These are phyloP conservation scores for Chauna torquata DNA, from an alignment of 2,113 vertebrate species.

Conservation along the genomic window DNA sequence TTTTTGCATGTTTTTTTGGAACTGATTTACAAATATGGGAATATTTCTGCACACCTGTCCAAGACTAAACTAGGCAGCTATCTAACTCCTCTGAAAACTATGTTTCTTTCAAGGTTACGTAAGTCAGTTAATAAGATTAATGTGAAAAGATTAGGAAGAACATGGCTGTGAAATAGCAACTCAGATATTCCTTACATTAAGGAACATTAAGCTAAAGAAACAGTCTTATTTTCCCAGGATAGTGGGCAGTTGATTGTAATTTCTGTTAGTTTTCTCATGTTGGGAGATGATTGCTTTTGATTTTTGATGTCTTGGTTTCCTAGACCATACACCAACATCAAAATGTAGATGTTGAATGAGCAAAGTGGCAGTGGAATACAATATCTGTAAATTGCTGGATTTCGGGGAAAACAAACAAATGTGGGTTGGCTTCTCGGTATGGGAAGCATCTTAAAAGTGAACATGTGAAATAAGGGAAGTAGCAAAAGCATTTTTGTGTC, in stretches of 20 bases:
- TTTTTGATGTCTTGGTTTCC: not conserved
- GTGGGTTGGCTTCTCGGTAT: not conserved
- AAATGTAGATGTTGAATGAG: not conserved
- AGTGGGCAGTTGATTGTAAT: not conserved
- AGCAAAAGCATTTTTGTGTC: not conserved
- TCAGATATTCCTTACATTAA: slow-evolving; percentile 6
- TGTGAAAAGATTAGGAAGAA: not conserved
- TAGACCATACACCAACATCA: not conserved
- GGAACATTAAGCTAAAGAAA: not conserved
- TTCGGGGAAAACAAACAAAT: not conserved
- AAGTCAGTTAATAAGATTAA: not conserved
- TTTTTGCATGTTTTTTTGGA: not conserved
- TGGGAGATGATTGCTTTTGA: not conserved
- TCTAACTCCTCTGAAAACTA: not conserved
- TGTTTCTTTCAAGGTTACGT: not conserved
- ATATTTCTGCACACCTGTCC: not conserved
- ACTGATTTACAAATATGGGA: not conserved
- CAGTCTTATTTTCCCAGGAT: not conserved
- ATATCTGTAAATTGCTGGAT: not conserved
- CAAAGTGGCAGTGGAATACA: not conserved
- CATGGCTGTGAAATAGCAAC: not conserved
- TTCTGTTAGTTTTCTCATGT: not conserved
- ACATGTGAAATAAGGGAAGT: not conserved
- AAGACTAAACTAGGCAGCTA: not conserved
- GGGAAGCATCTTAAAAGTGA: not conserved